Evolutionary conservation across 2,113 vertebrate genomes (phyloP).

Genomic region (Myxocyprinus asiaticus): DNA sequence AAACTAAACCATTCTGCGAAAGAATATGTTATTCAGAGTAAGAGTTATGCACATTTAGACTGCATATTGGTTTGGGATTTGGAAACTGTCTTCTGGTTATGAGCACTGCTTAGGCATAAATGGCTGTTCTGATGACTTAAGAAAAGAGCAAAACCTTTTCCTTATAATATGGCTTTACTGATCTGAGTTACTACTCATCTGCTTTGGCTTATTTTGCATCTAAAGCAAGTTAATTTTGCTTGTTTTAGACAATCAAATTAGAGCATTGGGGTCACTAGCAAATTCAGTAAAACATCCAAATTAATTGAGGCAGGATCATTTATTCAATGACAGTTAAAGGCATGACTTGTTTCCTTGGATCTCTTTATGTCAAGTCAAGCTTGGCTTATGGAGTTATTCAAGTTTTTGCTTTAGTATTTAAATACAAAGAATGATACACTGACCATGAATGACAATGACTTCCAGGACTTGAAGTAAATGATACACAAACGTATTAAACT

Average conservation of each 20-base stretch:
- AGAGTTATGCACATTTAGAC: not conserved
- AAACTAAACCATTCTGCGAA: not conserved
- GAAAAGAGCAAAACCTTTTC: too few relatives aligned
- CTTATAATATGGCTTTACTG: too few relatives aligned
- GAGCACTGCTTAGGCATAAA: too few relatives aligned
- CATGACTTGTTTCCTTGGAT: not conserved
- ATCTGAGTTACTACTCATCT: too few relatives aligned
- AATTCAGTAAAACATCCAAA: not conserved
- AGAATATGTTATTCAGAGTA: not conserved
- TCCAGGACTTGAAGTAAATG: constrained; percentile 18
- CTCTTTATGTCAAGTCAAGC: constrained; percentile 10
- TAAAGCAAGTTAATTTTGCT: too few relatives aligned
- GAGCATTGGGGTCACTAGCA: not conserved
- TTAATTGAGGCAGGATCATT: not conserved
- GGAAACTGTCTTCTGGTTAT: too few relatives aligned
- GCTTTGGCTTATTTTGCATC: too few relatives aligned
- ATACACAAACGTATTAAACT: not conserved
- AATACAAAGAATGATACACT: constrained; percentile 3
- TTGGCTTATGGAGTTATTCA: not conserved
- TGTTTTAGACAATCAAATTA: not conserved
- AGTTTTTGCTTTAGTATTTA: constrained; percentile 7
- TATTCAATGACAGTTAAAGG: not conserved
- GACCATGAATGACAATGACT: constrained; percentile 27
- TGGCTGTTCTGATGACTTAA: too few relatives aligned
- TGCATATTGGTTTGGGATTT: not conserved